Evolutionary conservation across 2,888 invertebrate genomes (phyloP).

Genomic region (Scelioninae gen. 2): DNA sequence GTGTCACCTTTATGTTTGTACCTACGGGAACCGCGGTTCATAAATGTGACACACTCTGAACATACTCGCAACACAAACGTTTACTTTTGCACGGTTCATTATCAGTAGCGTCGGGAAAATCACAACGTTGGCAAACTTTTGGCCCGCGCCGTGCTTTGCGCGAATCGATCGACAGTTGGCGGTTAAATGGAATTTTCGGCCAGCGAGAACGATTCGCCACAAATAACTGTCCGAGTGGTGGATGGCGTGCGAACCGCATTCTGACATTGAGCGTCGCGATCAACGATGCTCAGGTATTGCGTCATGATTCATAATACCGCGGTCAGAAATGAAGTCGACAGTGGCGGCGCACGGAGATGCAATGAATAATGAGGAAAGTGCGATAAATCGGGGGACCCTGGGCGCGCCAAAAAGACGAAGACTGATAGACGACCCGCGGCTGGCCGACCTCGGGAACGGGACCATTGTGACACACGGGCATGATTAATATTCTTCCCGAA

Average conservation of each 20-base stretch:
- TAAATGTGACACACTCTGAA: no score
- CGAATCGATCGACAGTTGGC: slow-evolving; percentile 45
- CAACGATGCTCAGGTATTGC: slow-evolving; percentile 46
- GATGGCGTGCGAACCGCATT: slow-evolving; percentile 52
- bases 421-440: slow-evolving; percentile 6
- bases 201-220: slow-evolving; percentile 55
- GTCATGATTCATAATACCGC: slow-evolving; percentile 59
- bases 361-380: slow-evolving; percentile 46
- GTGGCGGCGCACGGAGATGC: slow-evolving; percentile 24
- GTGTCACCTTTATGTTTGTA: no score
- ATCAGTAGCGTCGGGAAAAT: no score
- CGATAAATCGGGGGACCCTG: slow-evolving; percentile 26
- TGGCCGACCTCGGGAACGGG: background rate
- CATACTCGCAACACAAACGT: no score
- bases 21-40: no score
- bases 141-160: background rate
- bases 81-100: no score
- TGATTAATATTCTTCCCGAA: slow-evolving; percentile 14
- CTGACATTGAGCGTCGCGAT: slow-evolving; percentile 56
- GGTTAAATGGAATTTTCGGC: slow-evolving; percentile 40
- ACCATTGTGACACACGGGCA: background rate
- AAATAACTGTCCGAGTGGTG: slow-evolving; percentile 53
- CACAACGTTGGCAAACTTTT: background rate
- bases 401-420: slow-evolving; percentile 9
- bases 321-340: slow-evolving; percentile 58